A percentile compares a stretch with the other conserved stretches of the same genome.
Evolutionary conservation across 2,797 vertebrate species (phyloP).

Genomic region (Sebastes hopkinsi): DNA sequence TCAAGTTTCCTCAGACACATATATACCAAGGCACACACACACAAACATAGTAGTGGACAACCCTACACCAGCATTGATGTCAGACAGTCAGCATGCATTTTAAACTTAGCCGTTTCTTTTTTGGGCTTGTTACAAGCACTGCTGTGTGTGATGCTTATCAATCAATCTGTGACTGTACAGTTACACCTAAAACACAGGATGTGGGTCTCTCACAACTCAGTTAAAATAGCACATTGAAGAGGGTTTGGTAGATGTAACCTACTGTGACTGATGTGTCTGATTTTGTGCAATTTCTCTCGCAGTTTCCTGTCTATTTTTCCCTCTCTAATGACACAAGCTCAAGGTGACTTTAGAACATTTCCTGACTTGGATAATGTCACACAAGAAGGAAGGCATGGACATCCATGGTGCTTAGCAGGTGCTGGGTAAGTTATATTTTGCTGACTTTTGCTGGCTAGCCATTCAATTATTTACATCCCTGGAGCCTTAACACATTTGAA

Average conservation of each 20-base stretch:
- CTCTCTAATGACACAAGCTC: not conserved
- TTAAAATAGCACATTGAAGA: not conserved
- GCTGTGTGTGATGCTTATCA: slow-evolving; percentile 21
- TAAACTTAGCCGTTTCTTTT: slow-evolving; percentile 61
- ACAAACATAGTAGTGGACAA: slow-evolving; percentile 29
- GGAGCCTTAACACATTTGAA: not conserved
- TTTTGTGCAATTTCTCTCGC: not conserved
- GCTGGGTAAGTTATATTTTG: slow-evolving; percentile 9
- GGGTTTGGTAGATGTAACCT: not conserved
- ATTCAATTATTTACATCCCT: slow-evolving; percentile 26
- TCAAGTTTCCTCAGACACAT: slow-evolving; percentile 39
- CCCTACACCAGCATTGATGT: slow-evolving; percentile 44
- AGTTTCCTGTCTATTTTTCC: not conserved
- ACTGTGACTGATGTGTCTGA: not conserved
- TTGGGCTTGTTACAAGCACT: not conserved
- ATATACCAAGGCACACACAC: not conserved
- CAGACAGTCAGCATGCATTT: slow-evolving; percentile 21
- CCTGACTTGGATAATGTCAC: slow-evolving; percentile 29
- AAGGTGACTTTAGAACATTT: slow-evolving; percentile 20
- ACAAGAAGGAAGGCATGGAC: not conserved
- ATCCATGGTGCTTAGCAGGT: not conserved
- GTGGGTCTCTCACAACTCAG: slow-evolving; percentile 14
- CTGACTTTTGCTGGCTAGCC: slow-evolving; percentile 4
- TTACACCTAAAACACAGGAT: slow-evolving; percentile 51
- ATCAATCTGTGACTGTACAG: slow-evolving; percentile 9